A percentile compares a stretch with the other conserved stretches of the same genome.
Conservation (phyloP, 2,888 invertebrate species). For the Agonopterix subpropinquella region DNA sequence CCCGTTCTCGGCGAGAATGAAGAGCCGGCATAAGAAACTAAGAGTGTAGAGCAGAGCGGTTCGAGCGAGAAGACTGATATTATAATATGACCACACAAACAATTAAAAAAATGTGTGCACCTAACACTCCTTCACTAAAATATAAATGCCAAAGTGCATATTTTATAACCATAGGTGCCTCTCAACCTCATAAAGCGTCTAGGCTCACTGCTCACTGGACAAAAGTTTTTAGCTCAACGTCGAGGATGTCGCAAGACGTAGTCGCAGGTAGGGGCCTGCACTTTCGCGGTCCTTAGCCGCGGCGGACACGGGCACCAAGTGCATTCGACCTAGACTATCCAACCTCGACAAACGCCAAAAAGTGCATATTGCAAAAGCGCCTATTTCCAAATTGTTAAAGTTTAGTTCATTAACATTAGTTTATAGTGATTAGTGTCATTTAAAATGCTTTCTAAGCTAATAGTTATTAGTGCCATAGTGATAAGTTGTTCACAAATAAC, state of each 20-base stretch:
- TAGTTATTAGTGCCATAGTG: slow-evolving; percentile 36
- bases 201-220: no score
- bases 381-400: slow-evolving; percentile 4
- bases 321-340: neutral
- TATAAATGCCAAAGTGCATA: no score
- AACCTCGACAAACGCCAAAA: slow-evolving; percentile 1
- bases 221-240: no score
- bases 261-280: slow-evolving; percentile 40
- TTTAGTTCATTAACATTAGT: neutral
- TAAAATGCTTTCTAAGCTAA: slow-evolving; percentile 32
- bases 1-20: no score
- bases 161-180: no score
- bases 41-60: no score
- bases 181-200: no score
- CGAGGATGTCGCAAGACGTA: slow-evolving; percentile 32
- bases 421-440: neutral
- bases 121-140: no score
- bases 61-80: no score
- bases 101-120: no score
- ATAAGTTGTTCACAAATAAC: slow-evolving; percentile 37
- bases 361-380: slow-evolving; percentile 1
- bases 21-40: no score
- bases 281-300: slow-evolving; percentile 39
- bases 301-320: slow-evolving; percentile 19
- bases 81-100: no score